These are phyloP conservation scores for Acanthosoma haemorrhoidale DNA, from an alignment of 2,888 invertebrate genomes.

Conservation along the genomic window DNA sequence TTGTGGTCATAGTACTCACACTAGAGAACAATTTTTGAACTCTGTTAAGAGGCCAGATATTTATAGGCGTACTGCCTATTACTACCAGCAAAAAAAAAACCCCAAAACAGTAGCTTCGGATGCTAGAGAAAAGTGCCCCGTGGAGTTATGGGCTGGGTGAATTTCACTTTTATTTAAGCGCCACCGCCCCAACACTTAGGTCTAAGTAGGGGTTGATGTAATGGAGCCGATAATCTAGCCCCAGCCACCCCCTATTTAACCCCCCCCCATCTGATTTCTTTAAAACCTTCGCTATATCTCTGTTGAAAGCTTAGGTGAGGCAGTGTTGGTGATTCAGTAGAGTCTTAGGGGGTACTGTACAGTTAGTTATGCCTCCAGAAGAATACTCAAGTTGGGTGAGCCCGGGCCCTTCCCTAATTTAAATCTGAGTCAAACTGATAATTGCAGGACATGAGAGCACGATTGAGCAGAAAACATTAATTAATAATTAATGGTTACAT, in stretches of 20 bases:
- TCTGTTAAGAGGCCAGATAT: too few species aligned
- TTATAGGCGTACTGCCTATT: too few species aligned
- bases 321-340: neutral
- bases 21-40: too few species aligned
- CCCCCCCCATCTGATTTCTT: neutral
- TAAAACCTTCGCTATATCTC: neutral
- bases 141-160: neutral
- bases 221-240: conserved; percentile 8
- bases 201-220: conserved; percentile 23
- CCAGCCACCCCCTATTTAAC: neutral
- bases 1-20: too few species aligned
- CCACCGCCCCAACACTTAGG: neutral
- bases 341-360: neutral
- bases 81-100: too few species aligned
- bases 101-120: too few species aligned
- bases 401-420: too few species aligned
- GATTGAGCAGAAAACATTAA: too few species aligned
- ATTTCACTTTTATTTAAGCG: neutral
- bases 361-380: neutral
- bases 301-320: neutral
- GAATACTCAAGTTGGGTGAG: too few species aligned
- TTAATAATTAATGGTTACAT: too few species aligned
- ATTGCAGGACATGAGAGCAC: too few species aligned
- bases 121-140: neutral
- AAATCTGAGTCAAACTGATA: too few species aligned